Percentiles rank a stretch among this genome's conserved stretches.
Evolutionary conservation across 1,140 invertebrate genomes (phyloP).

Genomic region (Hycleus phaleratus): DNA sequence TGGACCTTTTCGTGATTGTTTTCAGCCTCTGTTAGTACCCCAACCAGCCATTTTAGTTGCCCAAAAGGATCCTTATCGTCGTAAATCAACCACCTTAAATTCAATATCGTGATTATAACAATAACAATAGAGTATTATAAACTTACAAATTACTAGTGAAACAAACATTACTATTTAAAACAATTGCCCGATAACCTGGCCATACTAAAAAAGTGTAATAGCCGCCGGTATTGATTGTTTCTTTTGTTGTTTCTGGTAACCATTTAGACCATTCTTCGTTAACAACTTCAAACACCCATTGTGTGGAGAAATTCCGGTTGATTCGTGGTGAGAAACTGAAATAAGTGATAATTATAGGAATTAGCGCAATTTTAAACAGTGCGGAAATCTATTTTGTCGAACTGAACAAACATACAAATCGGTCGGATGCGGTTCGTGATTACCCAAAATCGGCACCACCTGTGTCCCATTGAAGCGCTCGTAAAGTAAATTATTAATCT

Average conservation of each 20-base stretch:
- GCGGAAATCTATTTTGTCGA: constrained; percentile 9
- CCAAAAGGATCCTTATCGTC: constrained; percentile 53
- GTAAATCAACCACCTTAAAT: constrained; percentile 52
- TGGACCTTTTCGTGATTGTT: constrained; percentile 65
- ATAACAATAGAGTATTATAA: neutral
- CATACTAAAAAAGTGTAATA: constrained; percentile 58
- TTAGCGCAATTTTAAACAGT: neutral
- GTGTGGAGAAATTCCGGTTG: constrained; percentile 44
- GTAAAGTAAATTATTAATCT: constrained; percentile 51
- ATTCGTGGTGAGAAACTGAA: constrained; percentile 19
- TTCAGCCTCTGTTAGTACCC: constrained; percentile 63
- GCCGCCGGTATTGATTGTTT: constrained; percentile 57
- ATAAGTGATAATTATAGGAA: neutral
- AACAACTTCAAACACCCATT: constrained; percentile 62
- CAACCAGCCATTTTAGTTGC: constrained; percentile 74
- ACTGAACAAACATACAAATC: constrained; percentile 57
- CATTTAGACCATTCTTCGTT: constrained; percentile 58
- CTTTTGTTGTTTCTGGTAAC: constrained; percentile 53
- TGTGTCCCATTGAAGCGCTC: constrained; percentile 54
- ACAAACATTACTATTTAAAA: constrained; percentile 66
- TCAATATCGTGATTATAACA: constrained; percentile 6
- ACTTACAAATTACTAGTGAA: constrained; percentile 65
- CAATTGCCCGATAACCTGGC: constrained; percentile 62
- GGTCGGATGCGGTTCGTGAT: constrained; percentile 80
- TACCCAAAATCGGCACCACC: constrained; percentile 71